Evolutionary conservation across 2,797 vertebrate species (phyloP), one percentile per base, ranked within the genome.

Genomic region (Falco peregrinus): DNA sequence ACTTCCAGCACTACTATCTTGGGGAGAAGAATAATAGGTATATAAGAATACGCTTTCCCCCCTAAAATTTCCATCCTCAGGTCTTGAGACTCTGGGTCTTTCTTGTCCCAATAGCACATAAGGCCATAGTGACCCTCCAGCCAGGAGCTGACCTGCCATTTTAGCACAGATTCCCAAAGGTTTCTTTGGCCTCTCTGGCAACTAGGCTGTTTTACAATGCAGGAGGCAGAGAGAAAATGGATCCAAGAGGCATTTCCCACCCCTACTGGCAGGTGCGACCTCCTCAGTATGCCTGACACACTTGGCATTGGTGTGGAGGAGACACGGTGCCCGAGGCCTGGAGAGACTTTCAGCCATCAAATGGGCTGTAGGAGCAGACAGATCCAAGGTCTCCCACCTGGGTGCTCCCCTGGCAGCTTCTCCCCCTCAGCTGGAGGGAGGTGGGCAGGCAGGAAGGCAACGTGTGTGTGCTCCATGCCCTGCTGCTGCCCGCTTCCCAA

Each of bases 211-310:
- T 94, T 78, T 53, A 78, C 37, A 78, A 57, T 41, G 37, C 24
- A 81, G 21, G 41, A 79, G 15, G 14, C 19, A 0, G 0, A 64
- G 37, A 48, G 16, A 63, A 29, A 89, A 89, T 1, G 3, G 67
- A 79, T 84, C 21, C 35, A 65, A 73, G 41, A 91, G 19, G 17
- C 24, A 50, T 47, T 68, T 78, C 22, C 45, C 10, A 7, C 5
- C 59, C 43, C n/a, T 87, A 8, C 21, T 56, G 35, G 56, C 35
- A 70, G 1, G 1, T 51, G 25, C 7, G 45, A 47, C 33, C 35
- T 54, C 47, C 51, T 80, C 4, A 6, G 29, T 59, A 11, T 8
- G 21, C 28, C 67, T 14, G 18, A 65, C 19, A 50, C 7, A 15
- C 21, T 54, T 54, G 35, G 56, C 11, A 47, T 11, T 47, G 26